Conservation (phyloP, 1,140 invertebrate species). For the Globodera rostochiensis region DNA sequence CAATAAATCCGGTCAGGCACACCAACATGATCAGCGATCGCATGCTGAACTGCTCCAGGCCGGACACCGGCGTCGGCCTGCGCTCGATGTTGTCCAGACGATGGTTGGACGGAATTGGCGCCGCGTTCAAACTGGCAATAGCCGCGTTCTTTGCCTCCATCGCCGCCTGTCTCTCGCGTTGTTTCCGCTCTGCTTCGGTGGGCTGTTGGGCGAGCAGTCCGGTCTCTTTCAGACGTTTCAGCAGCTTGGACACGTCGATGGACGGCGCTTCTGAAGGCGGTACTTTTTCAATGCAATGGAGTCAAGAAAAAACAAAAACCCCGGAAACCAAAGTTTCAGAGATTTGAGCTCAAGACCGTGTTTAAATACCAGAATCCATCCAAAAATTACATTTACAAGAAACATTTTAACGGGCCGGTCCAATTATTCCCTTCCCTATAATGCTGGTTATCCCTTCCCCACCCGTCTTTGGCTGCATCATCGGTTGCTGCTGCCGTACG, state of each 20-base stretch:
- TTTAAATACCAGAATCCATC: too few relatives aligned
- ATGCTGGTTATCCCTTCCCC: background rate
- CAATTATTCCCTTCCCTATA: slow-evolving; percentile 16
- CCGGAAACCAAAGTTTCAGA: background rate
- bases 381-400: background rate
- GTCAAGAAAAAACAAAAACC: background rate
- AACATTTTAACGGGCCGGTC: background rate
- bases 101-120: slow-evolving; percentile 41
- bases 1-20: background rate
- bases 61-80: slow-evolving; percentile 33
- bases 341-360: too few relatives aligned
- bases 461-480: slow-evolving; percentile 8
- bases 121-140: slow-evolving; percentile 34
- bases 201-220: slow-evolving; percentile 27
- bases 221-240: slow-evolving; percentile 38
- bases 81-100: slow-evolving; percentile 42
- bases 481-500: slow-evolving; percentile 37
- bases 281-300: background rate
- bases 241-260: background rate
- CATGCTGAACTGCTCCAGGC: slow-evolving; percentile 51
- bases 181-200: slow-evolving; percentile 1
- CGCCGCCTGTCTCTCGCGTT: slow-evolving; percentile 12
- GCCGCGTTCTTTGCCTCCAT: slow-evolving; percentile 33
- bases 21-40: slow-evolving; percentile 52
- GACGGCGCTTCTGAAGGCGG: background rate